Percentiles rank a stretch among this genome's conserved stretches.
Conservation (phyloP, 2,797 vertebrate genomes). For the Perodicticus potto region DNA sequence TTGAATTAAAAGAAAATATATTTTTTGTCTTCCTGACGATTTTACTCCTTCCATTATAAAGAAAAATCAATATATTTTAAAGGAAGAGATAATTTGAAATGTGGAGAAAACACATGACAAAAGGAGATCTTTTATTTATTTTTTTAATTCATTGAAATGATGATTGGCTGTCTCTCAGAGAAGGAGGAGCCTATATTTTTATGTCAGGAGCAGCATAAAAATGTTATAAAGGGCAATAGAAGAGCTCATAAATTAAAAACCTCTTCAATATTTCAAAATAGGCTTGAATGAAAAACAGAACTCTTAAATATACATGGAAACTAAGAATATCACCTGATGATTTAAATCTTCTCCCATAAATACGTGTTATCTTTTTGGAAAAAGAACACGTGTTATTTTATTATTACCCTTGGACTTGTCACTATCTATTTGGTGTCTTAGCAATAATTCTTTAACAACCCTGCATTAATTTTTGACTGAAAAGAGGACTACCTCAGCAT, state of each 20-base stretch:
- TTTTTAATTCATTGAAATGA: slow-evolving; percentile 69
- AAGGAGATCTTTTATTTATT: slow-evolving; percentile 71
- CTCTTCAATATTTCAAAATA: slow-evolving; percentile 73
- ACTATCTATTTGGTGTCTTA: neutral
- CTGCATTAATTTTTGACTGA: slow-evolving; percentile 58
- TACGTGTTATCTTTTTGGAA: slow-evolving; percentile 58
- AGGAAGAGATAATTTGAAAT: slow-evolving; percentile 78
- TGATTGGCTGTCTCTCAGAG: slow-evolving; percentile 73
- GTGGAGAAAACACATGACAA: slow-evolving; percentile 73
- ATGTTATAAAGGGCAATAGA: slow-evolving; percentile 62
- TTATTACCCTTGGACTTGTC: slow-evolving; percentile 3
- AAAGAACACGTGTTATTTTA: slow-evolving; percentile 6
- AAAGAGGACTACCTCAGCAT: slow-evolving; percentile 35
- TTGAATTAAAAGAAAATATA: slow-evolving; percentile 67
- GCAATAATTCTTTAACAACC: slow-evolving; percentile 27
- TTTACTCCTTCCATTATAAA: neutral
- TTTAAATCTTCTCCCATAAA: slow-evolving; percentile 60
- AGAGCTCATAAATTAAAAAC: slow-evolving; percentile 81
- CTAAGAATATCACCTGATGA: slow-evolving; percentile 56
- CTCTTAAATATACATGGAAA: slow-evolving; percentile 75
- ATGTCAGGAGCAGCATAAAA: slow-evolving; percentile 30
- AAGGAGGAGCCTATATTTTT: slow-evolving; percentile 64
- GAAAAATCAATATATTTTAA: slow-evolving; percentile 76
- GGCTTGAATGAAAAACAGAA: slow-evolving; percentile 68
- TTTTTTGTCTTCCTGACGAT: slow-evolving; percentile 66